A percentile compares a stretch with the other conserved stretches of the same genome.
These are phyloP conservation scores for Pyrrhia umbra DNA, from an alignment of 2,888 invertebrate species.

Conservation along the genomic window DNA sequence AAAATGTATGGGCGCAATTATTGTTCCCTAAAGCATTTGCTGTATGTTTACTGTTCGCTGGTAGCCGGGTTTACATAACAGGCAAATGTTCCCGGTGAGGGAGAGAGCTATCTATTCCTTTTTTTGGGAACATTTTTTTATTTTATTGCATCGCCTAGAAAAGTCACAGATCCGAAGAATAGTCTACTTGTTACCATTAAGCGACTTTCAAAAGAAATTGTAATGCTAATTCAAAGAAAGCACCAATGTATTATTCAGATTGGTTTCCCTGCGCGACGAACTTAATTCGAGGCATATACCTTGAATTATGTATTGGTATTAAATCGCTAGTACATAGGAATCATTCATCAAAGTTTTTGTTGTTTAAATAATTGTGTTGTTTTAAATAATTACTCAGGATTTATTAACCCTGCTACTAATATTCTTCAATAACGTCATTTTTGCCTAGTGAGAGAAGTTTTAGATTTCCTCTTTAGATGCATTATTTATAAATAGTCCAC, in stretches of 20 bases:
- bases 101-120: too few relatives aligned
- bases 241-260: slow-evolving; percentile 33
- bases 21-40: too few relatives aligned
- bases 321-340: background rate
- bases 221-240: slow-evolving; percentile 39
- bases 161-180: background rate
- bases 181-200: background rate
- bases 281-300: slow-evolving; percentile 10
- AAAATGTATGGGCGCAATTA: too few relatives aligned
- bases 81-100: too few relatives aligned
- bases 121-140: too few relatives aligned
- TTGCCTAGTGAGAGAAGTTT: background rate
- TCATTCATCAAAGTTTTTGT: slow-evolving; percentile 10
- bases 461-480: too few relatives aligned
- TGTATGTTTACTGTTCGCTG: too few relatives aligned
- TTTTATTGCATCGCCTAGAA: too few relatives aligned
- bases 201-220: slow-evolving; percentile 22
- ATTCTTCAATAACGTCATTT: background rate
- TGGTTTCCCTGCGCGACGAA: slow-evolving; percentile 21
- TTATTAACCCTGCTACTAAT: background rate
- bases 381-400: background rate
- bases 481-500: too few relatives aligned
- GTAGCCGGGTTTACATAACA: too few relatives aligned
- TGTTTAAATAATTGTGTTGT: too few relatives aligned
- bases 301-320: slow-evolving; percentile 36